These are phyloP conservation scores for Sarcoramphus papa DNA, from an alignment of 2,797 vertebrate genomes.

Conservation along the genomic window DNA sequence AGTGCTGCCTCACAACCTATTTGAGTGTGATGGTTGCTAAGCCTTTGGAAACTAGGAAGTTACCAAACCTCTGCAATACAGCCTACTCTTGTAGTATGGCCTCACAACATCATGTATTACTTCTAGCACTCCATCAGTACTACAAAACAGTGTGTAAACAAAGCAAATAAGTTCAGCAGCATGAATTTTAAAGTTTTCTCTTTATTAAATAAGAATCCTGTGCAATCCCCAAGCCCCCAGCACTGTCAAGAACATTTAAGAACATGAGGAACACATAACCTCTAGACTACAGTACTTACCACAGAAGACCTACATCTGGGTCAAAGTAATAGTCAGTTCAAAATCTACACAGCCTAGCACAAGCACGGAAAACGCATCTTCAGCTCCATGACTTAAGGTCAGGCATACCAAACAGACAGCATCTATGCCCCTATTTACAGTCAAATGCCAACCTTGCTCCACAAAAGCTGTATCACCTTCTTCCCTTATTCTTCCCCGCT, in stretches of 20 bases:
- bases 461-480: background rate
- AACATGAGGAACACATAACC: background rate
- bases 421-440: background rate
- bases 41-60: background rate
- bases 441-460: background rate
- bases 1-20: background rate
- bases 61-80: background rate
- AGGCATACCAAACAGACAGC: background rate
- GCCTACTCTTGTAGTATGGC: background rate
- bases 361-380: background rate
- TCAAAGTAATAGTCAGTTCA: background rate
- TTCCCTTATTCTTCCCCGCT: background rate
- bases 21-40: background rate
- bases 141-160: background rate
- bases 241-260: background rate
- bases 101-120: background rate
- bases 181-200: background rate
- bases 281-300: background rate
- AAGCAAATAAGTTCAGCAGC: background rate
- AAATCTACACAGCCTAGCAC: background rate
- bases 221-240: background rate
- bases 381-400: background rate
- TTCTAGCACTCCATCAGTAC: background rate
- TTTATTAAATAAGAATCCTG: background rate
- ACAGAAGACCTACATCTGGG: background rate